Evolutionary conservation across 2,113 vertebrate species (phyloP).

Genomic region (Pimephales promelas): DNA sequence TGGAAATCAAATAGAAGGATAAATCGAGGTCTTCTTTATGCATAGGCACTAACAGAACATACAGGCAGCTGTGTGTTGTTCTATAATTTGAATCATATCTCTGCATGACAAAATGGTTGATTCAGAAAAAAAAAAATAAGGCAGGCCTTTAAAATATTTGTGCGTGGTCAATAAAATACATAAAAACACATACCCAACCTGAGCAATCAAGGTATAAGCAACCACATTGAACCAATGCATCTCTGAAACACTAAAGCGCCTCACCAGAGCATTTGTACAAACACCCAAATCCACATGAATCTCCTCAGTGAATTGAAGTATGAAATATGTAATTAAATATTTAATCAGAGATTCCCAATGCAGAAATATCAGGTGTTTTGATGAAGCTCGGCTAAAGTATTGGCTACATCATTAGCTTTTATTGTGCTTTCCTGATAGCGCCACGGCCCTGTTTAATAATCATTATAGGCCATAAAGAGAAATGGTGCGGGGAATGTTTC

Average conservation of each 20-base stretch:
- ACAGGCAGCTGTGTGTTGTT: neutral
- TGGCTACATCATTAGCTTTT: conserved; percentile 46
- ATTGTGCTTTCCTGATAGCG: conserved; percentile 45
- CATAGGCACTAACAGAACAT: conserved; percentile 24
- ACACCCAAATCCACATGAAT: conserved; percentile 5
- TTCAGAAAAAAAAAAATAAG: neutral
- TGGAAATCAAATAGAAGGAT: conserved; percentile 78
- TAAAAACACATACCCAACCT: neutral
- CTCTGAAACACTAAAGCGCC: conserved; percentile 3
- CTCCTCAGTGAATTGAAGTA: conserved; percentile 27
- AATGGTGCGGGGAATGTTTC: conserved; percentile 60
- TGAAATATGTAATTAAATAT: conserved; percentile 56
- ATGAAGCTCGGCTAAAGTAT: conserved; percentile 43
- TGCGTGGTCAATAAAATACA: neutral
- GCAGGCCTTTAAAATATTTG: neutral
- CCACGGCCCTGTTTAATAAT: conserved; percentile 53
- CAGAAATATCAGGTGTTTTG: conserved; percentile 42
- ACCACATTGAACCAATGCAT: neutral
- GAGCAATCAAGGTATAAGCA: neutral
- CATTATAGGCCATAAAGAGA: conserved; percentile 59
- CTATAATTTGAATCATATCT: neutral
- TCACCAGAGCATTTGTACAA: neutral
- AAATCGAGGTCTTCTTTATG: conserved; percentile 55
- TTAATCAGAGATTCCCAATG: conserved; percentile 40
- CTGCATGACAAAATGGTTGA: neutral